These are phyloP conservation scores for Camponotus floridanus DNA, from an alignment of 1,140 invertebrate species.

Conservation along the genomic window DNA sequence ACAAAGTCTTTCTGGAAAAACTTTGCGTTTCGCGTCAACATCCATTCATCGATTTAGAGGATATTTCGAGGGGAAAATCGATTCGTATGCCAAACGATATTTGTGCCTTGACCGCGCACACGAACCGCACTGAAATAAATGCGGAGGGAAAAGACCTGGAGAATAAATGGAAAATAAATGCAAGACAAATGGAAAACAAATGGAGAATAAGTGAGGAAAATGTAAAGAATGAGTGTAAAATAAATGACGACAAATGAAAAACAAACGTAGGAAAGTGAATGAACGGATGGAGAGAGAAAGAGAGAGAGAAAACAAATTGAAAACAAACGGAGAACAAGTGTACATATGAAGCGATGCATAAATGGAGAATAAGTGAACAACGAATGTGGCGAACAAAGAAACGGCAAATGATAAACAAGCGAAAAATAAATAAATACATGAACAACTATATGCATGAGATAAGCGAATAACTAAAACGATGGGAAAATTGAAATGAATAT, in stretches of 20 bases:
- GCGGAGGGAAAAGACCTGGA: not conserved
- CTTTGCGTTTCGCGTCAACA: slow-evolving; percentile 49
- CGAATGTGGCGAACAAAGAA: too few species aligned
- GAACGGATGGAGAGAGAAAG: too few species aligned
- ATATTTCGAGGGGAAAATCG: slow-evolving; percentile 59
- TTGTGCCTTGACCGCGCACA: slow-evolving; percentile 48
- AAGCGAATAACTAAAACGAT: not conserved
- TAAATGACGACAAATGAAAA: slow-evolving; percentile 20
- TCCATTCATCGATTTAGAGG: slow-evolving; percentile 36
- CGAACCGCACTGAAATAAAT: slow-evolving; percentile 30
- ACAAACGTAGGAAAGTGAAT: slow-evolving; percentile 8
- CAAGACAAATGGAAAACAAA: not conserved
- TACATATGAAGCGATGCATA: not conserved
- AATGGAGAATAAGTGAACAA: slow-evolving; percentile 35
- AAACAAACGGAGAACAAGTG: not conserved
- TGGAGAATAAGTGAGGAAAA: slow-evolving; percentile 37
- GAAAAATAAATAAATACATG: slow-evolving; percentile 2
- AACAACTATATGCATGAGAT: too few species aligned
- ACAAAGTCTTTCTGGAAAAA: slow-evolving; percentile 43
- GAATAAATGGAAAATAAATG: slow-evolving; percentile 28
- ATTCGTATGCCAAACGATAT: slow-evolving; percentile 12
- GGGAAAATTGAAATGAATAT: slow-evolving; percentile 15
- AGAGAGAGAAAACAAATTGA: not conserved
- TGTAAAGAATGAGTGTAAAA: not conserved
- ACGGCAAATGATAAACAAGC: slow-evolving; percentile 22